Percentiles rank a stretch among this genome's conserved stretches.
These are phyloP conservation scores for Tautogolabrus adspersus DNA, from an alignment of 2,113 vertebrate species.

Conservation along the genomic window DNA sequence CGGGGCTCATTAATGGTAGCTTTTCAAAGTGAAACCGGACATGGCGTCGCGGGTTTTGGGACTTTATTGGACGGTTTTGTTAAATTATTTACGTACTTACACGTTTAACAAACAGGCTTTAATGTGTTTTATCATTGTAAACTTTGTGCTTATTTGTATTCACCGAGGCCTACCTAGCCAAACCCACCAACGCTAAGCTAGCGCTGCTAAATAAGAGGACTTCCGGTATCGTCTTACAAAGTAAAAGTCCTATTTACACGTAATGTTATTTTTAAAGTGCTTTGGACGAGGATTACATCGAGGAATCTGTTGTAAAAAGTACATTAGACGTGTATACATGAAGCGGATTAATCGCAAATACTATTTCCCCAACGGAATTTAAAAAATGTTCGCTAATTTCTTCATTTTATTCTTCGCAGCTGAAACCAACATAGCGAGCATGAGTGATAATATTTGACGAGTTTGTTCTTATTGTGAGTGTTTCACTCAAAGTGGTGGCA, in stretches of 20 bases:
- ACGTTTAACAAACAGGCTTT: background rate
- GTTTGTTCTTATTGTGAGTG: too few relatives aligned
- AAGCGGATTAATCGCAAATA: too few relatives aligned
- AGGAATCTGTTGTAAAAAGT: too few relatives aligned
- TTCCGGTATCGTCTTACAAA: constrained; percentile 63
- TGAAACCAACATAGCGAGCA: too few relatives aligned
- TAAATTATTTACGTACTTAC: background rate
- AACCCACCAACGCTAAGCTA: constrained; percentile 45
- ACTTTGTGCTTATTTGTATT: constrained; percentile 80
- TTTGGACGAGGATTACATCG: too few relatives aligned
- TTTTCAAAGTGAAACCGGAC: constrained; percentile 36
- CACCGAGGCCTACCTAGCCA: constrained; percentile 81
- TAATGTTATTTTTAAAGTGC: background rate
- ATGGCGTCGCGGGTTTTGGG: background rate
- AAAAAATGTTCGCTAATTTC: too few relatives aligned
- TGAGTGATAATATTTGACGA: too few relatives aligned
- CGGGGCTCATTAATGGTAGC: constrained; percentile 41
- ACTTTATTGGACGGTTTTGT: background rate
- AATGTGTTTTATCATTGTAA: constrained; percentile 56
- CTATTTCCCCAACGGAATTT: too few relatives aligned
- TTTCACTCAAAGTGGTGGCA: too few relatives aligned
- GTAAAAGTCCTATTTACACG: constrained; percentile 24
- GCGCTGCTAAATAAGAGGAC: rapidly evolving
- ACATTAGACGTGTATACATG: too few relatives aligned
- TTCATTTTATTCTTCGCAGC: too few relatives aligned